These are phyloP conservation scores for Oryctes rhinoceros DNA, from an alignment of 1,140 invertebrate genomes.

Conservation along the genomic window DNA sequence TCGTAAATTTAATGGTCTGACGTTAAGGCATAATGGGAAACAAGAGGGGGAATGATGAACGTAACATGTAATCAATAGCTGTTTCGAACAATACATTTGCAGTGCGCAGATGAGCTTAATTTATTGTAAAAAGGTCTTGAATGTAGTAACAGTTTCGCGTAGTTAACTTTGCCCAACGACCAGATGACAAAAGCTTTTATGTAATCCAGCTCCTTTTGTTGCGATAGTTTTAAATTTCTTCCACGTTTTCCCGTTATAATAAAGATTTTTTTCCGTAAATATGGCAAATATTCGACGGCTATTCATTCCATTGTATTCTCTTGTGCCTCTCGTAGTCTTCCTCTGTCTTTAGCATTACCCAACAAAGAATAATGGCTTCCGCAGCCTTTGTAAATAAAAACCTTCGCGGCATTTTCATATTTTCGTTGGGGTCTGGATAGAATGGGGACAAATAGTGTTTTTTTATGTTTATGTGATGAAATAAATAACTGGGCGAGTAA, in stretches of 20 bases:
- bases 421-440: neutral
- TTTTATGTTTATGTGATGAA: neutral
- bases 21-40: conserved; percentile 28
- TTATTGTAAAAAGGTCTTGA: neutral
- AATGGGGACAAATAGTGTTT: neutral
- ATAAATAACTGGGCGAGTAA: neutral
- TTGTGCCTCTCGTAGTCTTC: conserved; percentile 5
- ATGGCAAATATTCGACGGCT: neutral
- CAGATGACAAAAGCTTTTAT: neutral
- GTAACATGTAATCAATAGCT: conserved; percentile 32
- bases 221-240: neutral
- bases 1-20: conserved; percentile 32
- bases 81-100: neutral
- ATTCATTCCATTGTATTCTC: conserved; percentile 13
- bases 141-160: neutral
- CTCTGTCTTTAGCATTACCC: conserved; percentile 26
- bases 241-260: neutral
- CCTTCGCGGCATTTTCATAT: neutral
- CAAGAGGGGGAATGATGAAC: neutral
- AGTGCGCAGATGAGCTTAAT: neutral
- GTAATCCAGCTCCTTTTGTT: neutral
- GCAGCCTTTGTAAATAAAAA: conserved; percentile 15
- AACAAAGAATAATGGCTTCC: conserved; percentile 7
- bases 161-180: neutral
- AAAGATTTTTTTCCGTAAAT: neutral